phyloP scores from a whole-genome alignment of 2,113 vertebrate genomes.

The Plecotus auritus region DNA sequence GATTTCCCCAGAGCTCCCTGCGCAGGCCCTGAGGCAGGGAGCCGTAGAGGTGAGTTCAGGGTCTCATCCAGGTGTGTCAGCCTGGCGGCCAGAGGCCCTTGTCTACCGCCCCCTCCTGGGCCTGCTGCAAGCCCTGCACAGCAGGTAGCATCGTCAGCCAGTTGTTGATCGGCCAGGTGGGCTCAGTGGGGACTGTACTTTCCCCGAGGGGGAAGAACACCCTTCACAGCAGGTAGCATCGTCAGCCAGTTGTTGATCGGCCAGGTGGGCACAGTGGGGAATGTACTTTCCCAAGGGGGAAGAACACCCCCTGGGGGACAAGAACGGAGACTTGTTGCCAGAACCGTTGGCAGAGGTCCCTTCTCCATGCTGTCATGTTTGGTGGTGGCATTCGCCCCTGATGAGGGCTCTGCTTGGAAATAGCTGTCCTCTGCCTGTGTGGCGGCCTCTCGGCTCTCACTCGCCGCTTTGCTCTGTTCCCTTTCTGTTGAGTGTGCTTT shows the following conservation, averaged over 20 bases:
- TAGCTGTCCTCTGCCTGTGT: not conserved
- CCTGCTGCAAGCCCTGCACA: not conserved
- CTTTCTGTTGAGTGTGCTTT: not conserved
- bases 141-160: not conserved
- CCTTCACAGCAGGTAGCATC: not conserved
- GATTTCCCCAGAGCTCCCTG: not conserved
- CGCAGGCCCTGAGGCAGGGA: not conserved
- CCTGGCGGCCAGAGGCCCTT: not conserved
- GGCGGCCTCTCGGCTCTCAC: not conserved
- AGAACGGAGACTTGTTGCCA: not conserved
- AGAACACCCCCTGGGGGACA: not conserved
- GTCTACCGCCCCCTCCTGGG: fast-evolving
- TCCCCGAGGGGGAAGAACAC: fast-evolving
- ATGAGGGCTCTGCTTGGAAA: not conserved
- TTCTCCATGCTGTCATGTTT: fast-evolving
- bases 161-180: fast-evolving
- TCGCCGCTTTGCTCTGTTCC: not conserved
- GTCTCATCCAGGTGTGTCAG: not conserved
- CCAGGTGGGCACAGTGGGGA: not conserved
- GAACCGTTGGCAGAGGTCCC: not conserved
- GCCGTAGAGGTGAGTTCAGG: not conserved
- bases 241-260: not conserved
- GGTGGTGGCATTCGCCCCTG: not conserved
- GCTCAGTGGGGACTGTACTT: not conserved
- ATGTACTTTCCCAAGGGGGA: not conserved